Conservation (phyloP, 2,113 vertebrate genomes). For the Plectropomus leopardus region DNA sequence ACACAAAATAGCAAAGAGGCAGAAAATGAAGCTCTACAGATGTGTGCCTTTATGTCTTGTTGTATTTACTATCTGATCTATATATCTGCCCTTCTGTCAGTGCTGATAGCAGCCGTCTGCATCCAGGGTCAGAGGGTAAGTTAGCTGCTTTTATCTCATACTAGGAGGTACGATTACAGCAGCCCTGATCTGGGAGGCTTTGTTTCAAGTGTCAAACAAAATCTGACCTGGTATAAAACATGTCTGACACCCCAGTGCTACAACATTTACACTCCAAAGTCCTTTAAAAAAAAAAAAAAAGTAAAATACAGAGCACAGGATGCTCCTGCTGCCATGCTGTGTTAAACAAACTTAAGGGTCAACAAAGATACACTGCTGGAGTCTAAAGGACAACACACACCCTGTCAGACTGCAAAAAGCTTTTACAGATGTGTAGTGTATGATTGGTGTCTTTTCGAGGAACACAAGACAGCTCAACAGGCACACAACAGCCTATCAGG, state of each 20-base stretch:
- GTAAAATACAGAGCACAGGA: neutral
- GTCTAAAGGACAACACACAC: neutral
- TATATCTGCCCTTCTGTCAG: constrained; percentile 36
- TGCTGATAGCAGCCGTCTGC: constrained; percentile 7
- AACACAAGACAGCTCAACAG: constrained; percentile 10
- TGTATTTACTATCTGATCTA: constrained; percentile 9
- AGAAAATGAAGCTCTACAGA: neutral
- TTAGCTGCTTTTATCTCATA: constrained; percentile 34
- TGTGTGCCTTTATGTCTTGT: constrained; percentile 13
- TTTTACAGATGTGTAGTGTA: constrained; percentile 6
- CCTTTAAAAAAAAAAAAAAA: no score
- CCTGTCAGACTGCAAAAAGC: neutral
- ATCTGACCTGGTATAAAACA: constrained; percentile 35
- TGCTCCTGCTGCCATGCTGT: constrained; percentile 6
- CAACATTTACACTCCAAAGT: constrained; percentile 1
- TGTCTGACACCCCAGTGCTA: constrained; percentile 14
- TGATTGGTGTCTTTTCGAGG: neutral
- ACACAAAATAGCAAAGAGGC: neutral
- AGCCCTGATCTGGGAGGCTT: constrained; percentile 25
- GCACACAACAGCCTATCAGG: no score
- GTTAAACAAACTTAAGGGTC: constrained; percentile 1
- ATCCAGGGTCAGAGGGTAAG: constrained; percentile 36
- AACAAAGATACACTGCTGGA: neutral
- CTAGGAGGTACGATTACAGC: constrained; percentile 21
- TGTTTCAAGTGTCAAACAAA: constrained; percentile 45